phyloP scores from a whole-genome alignment of 2,113 vertebrate genomes.

The Grus americana region DNA sequence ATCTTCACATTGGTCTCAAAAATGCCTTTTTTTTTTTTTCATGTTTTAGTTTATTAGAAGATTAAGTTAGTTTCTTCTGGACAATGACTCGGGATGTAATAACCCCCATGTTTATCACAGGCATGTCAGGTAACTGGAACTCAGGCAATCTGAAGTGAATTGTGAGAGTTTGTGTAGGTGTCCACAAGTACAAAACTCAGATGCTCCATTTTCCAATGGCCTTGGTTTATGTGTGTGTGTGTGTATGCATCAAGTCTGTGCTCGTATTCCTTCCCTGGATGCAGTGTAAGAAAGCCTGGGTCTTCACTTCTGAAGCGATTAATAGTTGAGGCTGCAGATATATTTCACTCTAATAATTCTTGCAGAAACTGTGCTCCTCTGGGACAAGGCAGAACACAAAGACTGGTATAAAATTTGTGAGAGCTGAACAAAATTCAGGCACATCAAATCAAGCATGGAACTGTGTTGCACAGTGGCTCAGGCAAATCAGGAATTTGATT shows the following conservation, averaged over 20 bases:
- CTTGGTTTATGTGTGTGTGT: not conserved
- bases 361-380: not conserved
- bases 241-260: not conserved
- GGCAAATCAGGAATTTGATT: not conserved
- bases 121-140: not conserved
- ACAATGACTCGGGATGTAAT: not conserved
- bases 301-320: not conserved
- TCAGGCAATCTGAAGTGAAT: not conserved
- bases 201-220: not conserved
- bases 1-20: not conserved
- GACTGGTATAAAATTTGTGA: not conserved
- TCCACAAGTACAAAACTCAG: not conserved
- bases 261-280: not conserved
- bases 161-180: not conserved
- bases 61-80: constrained; percentile 16
- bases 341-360: constrained; percentile 16
- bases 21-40: not conserved
- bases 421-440: not conserved
- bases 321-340: not conserved
- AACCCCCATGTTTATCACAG: not conserved
- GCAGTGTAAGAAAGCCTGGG: not conserved
- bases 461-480: not conserved
- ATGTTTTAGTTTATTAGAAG: not conserved
- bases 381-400: not conserved
- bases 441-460: not conserved